These are phyloP conservation scores for Myotis brandtii DNA, from an alignment of 2,113 vertebrate genomes.

Conservation along the genomic window DNA sequence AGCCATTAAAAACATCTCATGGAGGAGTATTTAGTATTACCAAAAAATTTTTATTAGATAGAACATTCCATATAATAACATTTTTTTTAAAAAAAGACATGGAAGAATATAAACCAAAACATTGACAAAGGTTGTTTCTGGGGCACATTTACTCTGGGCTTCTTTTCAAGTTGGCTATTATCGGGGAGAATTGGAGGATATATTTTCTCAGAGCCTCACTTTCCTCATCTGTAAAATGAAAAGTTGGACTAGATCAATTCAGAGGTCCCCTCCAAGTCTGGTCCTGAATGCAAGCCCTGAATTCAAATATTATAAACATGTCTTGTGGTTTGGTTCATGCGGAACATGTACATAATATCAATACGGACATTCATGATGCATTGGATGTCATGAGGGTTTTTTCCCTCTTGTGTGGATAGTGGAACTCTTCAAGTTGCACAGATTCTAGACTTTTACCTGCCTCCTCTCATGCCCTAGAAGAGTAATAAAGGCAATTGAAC, in stretches of 20 bases:
- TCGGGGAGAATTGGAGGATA: not conserved
- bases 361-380: not conserved
- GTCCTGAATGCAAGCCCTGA: not conserved
- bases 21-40: not conserved
- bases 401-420: not conserved
- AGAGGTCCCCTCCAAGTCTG: not conserved
- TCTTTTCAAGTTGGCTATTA: not conserved
- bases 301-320: not conserved
- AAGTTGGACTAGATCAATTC: not conserved
- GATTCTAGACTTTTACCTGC: not conserved
- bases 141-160: not conserved
- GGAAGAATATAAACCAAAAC: slow-evolving; percentile 3
- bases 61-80: not conserved
- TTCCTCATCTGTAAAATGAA: not conserved
- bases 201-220: not conserved
- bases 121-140: not conserved
- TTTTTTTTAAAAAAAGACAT: not conserved
- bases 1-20: not conserved
- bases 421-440: not conserved
- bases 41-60: not conserved
- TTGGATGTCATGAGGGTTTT: not conserved
- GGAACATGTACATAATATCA: not conserved
- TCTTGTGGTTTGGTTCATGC: not conserved
- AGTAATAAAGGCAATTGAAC: not conserved
- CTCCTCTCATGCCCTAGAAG: not conserved